phyloP scores from a whole-genome alignment of 2,888 invertebrate species.

The Eupithecia abbreviata region DNA sequence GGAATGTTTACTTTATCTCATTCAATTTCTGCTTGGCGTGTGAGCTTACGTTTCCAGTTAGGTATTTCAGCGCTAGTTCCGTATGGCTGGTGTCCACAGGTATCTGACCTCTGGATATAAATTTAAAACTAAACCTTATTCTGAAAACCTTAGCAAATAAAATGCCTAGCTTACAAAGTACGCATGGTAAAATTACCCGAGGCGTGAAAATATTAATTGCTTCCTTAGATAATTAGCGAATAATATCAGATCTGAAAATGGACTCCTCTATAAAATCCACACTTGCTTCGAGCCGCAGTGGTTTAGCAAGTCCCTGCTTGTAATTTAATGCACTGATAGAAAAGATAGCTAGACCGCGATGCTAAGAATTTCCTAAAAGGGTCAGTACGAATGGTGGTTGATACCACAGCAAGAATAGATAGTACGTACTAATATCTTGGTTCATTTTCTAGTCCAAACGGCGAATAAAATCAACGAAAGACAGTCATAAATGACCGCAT shows the following conservation, averaged over 20 bases:
- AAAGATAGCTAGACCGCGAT: slow-evolving; percentile 44
- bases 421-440: not conserved
- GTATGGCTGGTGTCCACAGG: slow-evolving; percentile 2
- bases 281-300: slow-evolving; percentile 54
- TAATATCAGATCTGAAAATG: slow-evolving; percentile 20
- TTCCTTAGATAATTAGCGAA: slow-evolving; percentile 16
- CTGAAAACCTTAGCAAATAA: not conserved
- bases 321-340: not conserved
- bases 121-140: not conserved
- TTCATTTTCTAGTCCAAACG: slow-evolving; percentile 53
- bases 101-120: slow-evolving; percentile 11
- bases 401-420: not conserved
- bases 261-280: slow-evolving; percentile 38
- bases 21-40: slow-evolving; percentile 48
- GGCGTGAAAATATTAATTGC: slow-evolving; percentile 24
- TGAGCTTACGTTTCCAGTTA: slow-evolving; percentile 37
- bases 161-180: not conserved
- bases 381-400: not conserved
- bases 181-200: not conserved
- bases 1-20: slow-evolving; percentile 56
- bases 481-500: slow-evolving; percentile 62
- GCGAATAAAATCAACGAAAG: slow-evolving; percentile 67
- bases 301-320: slow-evolving; percentile 48
- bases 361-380: not conserved
- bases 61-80: slow-evolving; percentile 18